Base-by-base conservation (phyloP, 2,797 vertebrate species). In the Anabacerthia variegaticeps region DNA sequence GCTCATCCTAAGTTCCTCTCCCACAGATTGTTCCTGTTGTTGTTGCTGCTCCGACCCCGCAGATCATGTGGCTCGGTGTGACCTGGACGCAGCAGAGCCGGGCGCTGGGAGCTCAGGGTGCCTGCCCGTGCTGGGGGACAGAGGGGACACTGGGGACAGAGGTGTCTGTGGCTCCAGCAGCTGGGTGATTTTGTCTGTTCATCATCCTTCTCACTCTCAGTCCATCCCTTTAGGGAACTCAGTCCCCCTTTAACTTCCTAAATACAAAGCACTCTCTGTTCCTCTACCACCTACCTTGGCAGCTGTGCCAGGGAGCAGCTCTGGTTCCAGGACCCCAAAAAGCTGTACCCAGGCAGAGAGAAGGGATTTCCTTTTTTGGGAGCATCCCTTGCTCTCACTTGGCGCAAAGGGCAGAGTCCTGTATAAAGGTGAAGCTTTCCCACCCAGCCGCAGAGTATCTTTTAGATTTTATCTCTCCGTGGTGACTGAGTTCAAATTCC, bases 1-100 rank as follows among this genome's bases (percentile, higher is more conserved):
- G 95, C 92, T 97, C 96, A 94, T 95, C 96, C 97, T 95, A 96
- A 98, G 98, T 98, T 98, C 98, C 98, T 98, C 98, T 97, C 97
- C 97, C 96, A 97, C 97, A 97, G 97, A 98, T 98, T 98, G 98
- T 99, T 99, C 98, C 98, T 98, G 98, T 98, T 98, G 98, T 96
- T 96, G 96, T 72, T 55, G 92, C 89, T 84, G 88, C 82, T 95
- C 96, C 96, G 12, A 10, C 68, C 92, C 69, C 4, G 1, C 69
- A 30, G 56, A 92, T 94, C 95, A 95, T 94, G 55, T 27, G 96
- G 94, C 94, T 95, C 16, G 8, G 61, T 67, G 92, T 94, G 94
- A 95, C 90, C 83, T 67, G 91, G 79, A 71, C 22, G 4, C 71
- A 54, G 89, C 46, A 2, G 1, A 44, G 56, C 11, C 2, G 4